Evolutionary conservation across 2,797 vertebrate genomes (phyloP).

Genomic region (Poeciliopsis infans): DNA sequence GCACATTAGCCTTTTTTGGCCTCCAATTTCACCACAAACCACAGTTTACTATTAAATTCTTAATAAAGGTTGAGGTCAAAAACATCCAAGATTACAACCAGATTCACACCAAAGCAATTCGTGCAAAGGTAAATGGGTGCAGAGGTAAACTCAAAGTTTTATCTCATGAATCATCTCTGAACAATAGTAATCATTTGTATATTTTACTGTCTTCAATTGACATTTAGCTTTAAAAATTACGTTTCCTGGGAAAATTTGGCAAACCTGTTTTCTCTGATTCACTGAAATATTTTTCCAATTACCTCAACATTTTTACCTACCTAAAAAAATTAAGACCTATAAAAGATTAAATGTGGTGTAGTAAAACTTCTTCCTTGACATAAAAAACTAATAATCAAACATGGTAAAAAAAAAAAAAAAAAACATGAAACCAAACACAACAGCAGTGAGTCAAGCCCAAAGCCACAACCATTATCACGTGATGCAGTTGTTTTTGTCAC

Average conservation of each 20-base stretch:
- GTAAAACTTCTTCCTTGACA: conserved; percentile 43
- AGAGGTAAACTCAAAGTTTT: conserved; percentile 24
- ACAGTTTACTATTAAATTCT: conserved; percentile 26
- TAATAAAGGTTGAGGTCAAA: conserved; percentile 50
- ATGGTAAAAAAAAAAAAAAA: neutral
- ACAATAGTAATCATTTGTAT: neutral
- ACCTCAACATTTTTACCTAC: neutral
- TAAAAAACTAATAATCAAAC: neutral
- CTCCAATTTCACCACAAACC: neutral
- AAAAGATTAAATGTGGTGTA: conserved; percentile 1
- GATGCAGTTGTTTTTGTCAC: neutral
- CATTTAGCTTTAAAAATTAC: neutral
- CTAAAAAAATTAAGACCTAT: neutral
- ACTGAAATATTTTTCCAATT: neutral
- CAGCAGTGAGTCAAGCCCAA: conserved; percentile 29
- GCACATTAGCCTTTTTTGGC: neutral
- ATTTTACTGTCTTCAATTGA: neutral
- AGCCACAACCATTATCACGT: conserved; percentile 25
- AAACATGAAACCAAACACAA: conserved; percentile 24
- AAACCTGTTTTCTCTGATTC: neutral
- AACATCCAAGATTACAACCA: conserved; percentile 52
- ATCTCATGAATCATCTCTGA: conserved; percentile 1
- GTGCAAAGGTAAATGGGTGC: conserved; percentile 27
- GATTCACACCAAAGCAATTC: conserved; percentile 42
- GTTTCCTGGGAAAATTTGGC: neutral